These are phyloP conservation scores for Microdon myrmicae DNA, from an alignment of 2,888 invertebrate species.

Conservation along the genomic window DNA sequence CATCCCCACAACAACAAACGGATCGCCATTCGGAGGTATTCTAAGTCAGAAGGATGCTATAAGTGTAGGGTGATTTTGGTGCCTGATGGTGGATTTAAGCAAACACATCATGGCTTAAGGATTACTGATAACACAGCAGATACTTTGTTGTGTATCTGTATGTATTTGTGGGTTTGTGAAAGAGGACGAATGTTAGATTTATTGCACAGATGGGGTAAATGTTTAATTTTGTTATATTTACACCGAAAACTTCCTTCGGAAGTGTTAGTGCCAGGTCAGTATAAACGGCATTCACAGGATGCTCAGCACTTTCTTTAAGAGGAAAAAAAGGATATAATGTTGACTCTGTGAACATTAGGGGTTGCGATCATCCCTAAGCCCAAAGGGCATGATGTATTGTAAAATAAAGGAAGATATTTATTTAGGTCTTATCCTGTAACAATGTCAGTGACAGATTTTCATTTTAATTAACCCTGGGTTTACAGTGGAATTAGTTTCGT, in stretches of 20 bases:
- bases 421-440: slow-evolving; percentile 43
- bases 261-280: slow-evolving; percentile 47
- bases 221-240: slow-evolving; percentile 43
- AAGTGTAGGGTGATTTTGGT: slow-evolving; percentile 6
- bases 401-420: slow-evolving; percentile 42
- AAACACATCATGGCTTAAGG: slow-evolving; percentile 25
- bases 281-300: too few species aligned
- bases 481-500: slow-evolving; percentile 15
- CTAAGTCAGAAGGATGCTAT: not conserved
- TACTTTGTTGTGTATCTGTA: slow-evolving; percentile 6
- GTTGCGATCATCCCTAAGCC: too few species aligned
- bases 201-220: slow-evolving; percentile 44
- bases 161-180: too few species aligned
- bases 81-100: slow-evolving; percentile 29
- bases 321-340: slow-evolving; percentile 5
- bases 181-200: slow-evolving; percentile 29
- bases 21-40: too few species aligned
- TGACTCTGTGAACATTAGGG: not conserved
- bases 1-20: too few species aligned
- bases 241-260: slow-evolving; percentile 30
- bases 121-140: slow-evolving; percentile 15
- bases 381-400: slow-evolving; percentile 14
- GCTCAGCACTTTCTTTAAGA: slow-evolving; percentile 1
- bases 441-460: slow-evolving; percentile 48
- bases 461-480: slow-evolving; percentile 48